These are phyloP conservation scores for Campoletis raptor DNA, from an alignment of 2,888 invertebrate species.

Conservation along the genomic window DNA sequence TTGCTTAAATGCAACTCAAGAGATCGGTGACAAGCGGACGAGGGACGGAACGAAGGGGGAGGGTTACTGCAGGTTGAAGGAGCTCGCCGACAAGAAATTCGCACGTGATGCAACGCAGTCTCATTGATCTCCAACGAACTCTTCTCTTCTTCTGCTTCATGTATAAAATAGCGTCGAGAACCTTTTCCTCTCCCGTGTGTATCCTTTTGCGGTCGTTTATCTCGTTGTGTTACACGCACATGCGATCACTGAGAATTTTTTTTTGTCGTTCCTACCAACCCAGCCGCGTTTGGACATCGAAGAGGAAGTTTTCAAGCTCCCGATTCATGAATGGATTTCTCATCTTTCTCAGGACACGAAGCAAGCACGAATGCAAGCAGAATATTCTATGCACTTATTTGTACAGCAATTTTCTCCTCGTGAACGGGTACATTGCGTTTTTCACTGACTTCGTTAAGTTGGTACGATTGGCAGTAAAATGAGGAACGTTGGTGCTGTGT, in stretches of 20 bases:
- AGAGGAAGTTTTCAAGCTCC: neutral
- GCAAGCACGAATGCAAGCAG: neutral
- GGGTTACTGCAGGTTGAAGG: conserved; percentile 18
- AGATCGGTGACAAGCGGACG: neutral
- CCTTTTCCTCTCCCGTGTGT: conserved; percentile 31
- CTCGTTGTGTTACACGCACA: conserved; percentile 57
- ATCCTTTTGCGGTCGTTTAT: conserved; percentile 66
- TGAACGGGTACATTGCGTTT: neutral
- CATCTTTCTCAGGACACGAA: conserved; percentile 1
- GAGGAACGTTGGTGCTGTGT: neutral
- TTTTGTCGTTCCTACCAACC: conserved; percentile 1
- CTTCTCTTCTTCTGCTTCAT: conserved; percentile 28
- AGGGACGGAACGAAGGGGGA: neutral
- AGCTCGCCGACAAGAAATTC: conserved; percentile 68
- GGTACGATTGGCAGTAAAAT: neutral
- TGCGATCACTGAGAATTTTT: conserved; percentile 41
- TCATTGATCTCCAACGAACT: conserved; percentile 70
- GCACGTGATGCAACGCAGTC: conserved; percentile 76
- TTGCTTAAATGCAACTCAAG: conserved; percentile 26
- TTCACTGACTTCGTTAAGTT: neutral
- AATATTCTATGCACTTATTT: neutral
- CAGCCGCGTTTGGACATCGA: neutral
- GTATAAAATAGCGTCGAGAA: conserved; percentile 38
- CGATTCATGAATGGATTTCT: conserved; percentile 37
- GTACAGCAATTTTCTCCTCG: neutral